Conservation (phyloP, 2,888 invertebrate species). For the Drosophila niveifrons region DNA sequence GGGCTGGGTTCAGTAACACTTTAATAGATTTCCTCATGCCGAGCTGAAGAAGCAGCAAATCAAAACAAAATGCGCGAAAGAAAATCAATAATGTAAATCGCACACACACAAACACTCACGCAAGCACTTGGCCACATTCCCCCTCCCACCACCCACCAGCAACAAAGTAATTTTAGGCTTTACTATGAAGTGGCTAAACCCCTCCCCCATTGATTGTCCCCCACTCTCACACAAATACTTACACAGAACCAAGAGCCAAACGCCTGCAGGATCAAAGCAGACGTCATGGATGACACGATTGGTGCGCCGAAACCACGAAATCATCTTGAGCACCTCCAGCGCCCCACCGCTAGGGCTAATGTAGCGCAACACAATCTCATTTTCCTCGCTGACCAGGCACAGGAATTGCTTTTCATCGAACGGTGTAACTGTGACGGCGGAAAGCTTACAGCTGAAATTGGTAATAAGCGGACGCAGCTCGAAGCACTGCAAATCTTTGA, state of each 20-base stretch:
- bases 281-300: constrained; percentile 88
- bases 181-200: constrained; percentile 38
- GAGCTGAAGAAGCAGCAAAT: constrained; percentile 50
- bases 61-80: constrained; percentile 69
- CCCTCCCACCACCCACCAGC: constrained; percentile 22
- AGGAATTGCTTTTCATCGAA: constrained; percentile 83
- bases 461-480: constrained; percentile 83
- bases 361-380: constrained; percentile 85
- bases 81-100: constrained; percentile 73
- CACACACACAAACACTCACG: constrained; percentile 36
- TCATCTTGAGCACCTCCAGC: constrained; percentile 83
- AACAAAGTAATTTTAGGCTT: constrained; percentile 64
- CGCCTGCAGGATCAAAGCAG: constrained; percentile 94
- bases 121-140: neutral
- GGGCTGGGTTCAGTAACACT: constrained; percentile 50
- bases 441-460: constrained; percentile 85
- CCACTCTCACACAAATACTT: constrained; percentile 66
- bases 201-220: neutral
- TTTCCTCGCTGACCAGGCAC: constrained; percentile 84
- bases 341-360: constrained; percentile 75
- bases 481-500: constrained; percentile 82
- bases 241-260: constrained; percentile 85
- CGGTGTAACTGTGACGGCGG: constrained; percentile 83
- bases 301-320: constrained; percentile 84
- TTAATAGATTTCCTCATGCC: constrained; percentile 19